Conservation (phyloP, 2,797 vertebrate species). For the Nasua narica region DNA sequence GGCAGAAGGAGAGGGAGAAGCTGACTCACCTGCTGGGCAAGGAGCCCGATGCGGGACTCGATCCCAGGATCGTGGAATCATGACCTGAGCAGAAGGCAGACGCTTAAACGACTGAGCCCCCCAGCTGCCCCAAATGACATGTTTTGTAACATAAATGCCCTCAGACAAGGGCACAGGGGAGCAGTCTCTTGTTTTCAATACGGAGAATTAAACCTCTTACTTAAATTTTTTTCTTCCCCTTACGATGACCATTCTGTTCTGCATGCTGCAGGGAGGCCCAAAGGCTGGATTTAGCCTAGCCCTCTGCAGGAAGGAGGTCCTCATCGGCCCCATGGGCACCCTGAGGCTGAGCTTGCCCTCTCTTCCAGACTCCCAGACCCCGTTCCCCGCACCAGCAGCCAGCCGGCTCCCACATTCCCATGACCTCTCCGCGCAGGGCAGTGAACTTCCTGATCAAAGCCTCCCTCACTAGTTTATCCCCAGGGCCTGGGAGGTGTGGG, state of each 20-base stretch:
- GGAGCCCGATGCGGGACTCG: too few species aligned
- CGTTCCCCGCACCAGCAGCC: background rate
- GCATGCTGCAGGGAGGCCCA: background rate
- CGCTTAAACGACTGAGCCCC: rapidly evolving
- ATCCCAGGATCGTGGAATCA: too few species aligned
- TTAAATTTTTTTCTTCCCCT: background rate
- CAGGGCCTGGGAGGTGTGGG: background rate
- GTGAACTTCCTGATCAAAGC: background rate
- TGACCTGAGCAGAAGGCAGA: too few species aligned
- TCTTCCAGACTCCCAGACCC: background rate
- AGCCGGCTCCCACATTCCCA: background rate
- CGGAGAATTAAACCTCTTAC: background rate
- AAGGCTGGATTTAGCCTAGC: background rate
- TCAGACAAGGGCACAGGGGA: background rate
- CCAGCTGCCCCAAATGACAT: too few species aligned
- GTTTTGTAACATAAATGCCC: background rate
- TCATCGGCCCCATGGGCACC: background rate
- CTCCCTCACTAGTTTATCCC: background rate
- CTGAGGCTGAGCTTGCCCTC: background rate
- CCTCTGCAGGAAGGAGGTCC: background rate
- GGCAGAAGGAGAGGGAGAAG: too few species aligned
- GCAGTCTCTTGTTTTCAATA: background rate
- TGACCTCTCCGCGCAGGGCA: background rate
- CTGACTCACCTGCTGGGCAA: too few species aligned
- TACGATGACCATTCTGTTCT: background rate